Evolutionary conservation across 2,113 vertebrate genomes (phyloP).

Genomic region (Dicentrarchus labrax): DNA sequence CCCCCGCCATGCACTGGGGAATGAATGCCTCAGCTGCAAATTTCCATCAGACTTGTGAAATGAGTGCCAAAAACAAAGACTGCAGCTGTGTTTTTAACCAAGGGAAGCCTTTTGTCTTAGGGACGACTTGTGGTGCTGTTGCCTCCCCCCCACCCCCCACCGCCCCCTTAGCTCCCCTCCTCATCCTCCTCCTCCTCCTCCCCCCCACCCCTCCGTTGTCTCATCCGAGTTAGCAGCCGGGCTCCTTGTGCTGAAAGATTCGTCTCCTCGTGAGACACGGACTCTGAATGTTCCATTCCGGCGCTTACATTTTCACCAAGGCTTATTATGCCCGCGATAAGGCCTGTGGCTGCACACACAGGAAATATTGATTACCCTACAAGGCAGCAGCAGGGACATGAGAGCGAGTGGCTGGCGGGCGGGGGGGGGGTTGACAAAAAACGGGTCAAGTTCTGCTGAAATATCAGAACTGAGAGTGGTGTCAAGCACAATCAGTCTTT

Average conservation of each 20-base stretch:
- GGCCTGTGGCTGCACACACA: conserved; percentile 52
- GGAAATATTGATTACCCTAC: conserved; percentile 64
- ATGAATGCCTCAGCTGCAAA: conserved; percentile 76
- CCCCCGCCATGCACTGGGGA: conserved; percentile 8
- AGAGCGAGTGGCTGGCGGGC: background rate
- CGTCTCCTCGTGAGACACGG: conserved; percentile 41
- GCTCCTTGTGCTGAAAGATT: conserved; percentile 42
- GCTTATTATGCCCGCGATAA: conserved; percentile 48
- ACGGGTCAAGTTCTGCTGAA: conserved; percentile 38
- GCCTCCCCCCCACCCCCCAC: background rate
- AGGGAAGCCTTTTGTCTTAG: conserved; percentile 64
- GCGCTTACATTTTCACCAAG: conserved; percentile 41
- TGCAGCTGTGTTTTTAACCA: conserved; percentile 73
- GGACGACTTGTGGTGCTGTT: conserved; percentile 47
- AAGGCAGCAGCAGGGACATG: conserved; percentile 35
- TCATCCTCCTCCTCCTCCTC: background rate
- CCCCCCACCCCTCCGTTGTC: conserved; percentile 22
- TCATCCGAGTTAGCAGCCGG: conserved; percentile 41
- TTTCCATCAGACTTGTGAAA: conserved; percentile 74
- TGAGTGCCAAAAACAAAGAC: conserved; percentile 69
- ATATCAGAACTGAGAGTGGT: conserved; percentile 18
- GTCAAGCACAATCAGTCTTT: conserved; percentile 24
- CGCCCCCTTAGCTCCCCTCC: background rate
- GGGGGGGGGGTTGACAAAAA: conserved; percentile 21
- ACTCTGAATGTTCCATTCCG: conserved; percentile 35